phyloP scores from a whole-genome alignment of 2,113 vertebrate species.

The Pristiophorus japonicus region DNA sequence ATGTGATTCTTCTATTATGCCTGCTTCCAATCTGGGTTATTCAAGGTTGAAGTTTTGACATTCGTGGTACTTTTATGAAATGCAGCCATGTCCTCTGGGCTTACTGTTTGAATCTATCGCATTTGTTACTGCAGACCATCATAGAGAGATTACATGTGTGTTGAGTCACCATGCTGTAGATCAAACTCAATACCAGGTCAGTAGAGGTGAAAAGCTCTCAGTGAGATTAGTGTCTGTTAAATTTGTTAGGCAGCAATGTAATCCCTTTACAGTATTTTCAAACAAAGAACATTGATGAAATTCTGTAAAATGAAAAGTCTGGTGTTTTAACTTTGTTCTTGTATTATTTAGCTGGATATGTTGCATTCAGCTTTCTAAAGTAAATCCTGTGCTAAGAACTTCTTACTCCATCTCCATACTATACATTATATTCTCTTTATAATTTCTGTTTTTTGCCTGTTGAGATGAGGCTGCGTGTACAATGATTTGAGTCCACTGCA shows the following conservation, averaged over 20 bases:
- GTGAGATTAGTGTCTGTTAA: neutral
- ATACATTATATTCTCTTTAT: neutral
- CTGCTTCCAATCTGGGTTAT: slow-evolving; percentile 1
- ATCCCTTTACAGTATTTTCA: neutral
- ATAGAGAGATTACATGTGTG: neutral
- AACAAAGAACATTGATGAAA: neutral
- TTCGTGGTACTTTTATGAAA: neutral
- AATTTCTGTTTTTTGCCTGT: neutral
- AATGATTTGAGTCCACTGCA: neutral
- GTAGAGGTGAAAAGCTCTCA: neutral
- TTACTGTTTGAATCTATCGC: neutral
- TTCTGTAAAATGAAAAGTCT: neutral
- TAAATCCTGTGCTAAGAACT: neutral
- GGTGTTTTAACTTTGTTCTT: neutral
- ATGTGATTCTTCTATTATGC: neutral
- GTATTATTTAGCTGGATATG: neutral
- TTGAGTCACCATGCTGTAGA: neutral
- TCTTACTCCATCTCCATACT: neutral
- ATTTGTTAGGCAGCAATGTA: neutral
- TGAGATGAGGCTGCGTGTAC: neutral
- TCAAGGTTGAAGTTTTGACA: slow-evolving; percentile 4
- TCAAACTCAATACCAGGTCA: neutral
- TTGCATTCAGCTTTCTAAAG: neutral
- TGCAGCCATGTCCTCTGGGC: neutral
- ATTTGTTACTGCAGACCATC: neutral